Conservation (phyloP, 1,140 invertebrate genomes). For the Cherax destructor region DNA sequence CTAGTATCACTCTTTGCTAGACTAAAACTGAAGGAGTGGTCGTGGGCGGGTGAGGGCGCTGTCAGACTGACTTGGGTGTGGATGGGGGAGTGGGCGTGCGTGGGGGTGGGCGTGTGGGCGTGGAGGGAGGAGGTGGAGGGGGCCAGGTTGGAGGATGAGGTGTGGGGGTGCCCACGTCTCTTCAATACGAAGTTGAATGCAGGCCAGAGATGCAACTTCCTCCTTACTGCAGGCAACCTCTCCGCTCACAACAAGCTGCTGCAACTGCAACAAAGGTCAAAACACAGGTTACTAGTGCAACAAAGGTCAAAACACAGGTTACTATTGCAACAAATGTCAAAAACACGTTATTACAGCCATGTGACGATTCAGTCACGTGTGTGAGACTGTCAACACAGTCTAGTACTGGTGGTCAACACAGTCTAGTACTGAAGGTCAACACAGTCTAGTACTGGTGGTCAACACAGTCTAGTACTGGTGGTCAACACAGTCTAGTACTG, state of each 20-base stretch:
- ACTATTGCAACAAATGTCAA: not conserved
- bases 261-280: slow-evolving; percentile 77
- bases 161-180: slow-evolving; percentile 80
- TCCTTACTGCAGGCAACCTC: slow-evolving; percentile 83
- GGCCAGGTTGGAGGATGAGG: slow-evolving; percentile 74
- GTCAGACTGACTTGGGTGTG: slow-evolving; percentile 44
- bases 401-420: too few relatives aligned
- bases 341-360: not conserved
- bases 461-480: too few relatives aligned
- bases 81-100: slow-evolving; percentile 34
- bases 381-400: too few relatives aligned
- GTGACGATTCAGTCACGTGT: not conserved
- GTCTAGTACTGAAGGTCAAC: too few relatives aligned
- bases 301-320: not conserved
- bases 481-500: too few relatives aligned
- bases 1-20: slow-evolving; percentile 28
- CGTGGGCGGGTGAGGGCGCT: slow-evolving; percentile 7
- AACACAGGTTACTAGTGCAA: not conserved
- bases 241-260: slow-evolving; percentile 81
- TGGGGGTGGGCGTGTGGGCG: slow-evolving; percentile 53
- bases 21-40: slow-evolving; percentile 48
- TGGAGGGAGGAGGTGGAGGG: slow-evolving; percentile 41
- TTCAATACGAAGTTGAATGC: slow-evolving; percentile 83
- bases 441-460: too few relatives aligned
- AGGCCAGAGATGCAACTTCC: slow-evolving; percentile 82